Conservation (phyloP, 2,888 invertebrate genomes). For the Sclerodermus sp. region DNA sequence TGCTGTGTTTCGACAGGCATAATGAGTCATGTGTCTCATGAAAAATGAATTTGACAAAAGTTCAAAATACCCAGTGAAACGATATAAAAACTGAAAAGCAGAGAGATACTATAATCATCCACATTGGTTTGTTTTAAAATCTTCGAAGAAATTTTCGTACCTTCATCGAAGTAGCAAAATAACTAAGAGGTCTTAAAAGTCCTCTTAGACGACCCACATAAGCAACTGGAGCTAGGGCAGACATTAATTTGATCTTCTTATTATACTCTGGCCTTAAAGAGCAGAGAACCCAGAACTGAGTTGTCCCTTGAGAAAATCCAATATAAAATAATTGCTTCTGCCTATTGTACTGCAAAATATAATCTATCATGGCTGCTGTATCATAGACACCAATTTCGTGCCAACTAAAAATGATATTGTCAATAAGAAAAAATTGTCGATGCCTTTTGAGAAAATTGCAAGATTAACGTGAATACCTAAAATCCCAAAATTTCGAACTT, state of each 20-base stretch:
- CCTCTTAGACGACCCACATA: constrained; percentile 63
- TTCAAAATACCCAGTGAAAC: constrained; percentile 52
- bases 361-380: constrained; percentile 78
- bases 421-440: neutral
- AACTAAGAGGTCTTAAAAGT: constrained; percentile 51
- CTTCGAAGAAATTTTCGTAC: constrained; percentile 8
- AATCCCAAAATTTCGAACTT: constrained; percentile 38
- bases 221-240: constrained; percentile 70
- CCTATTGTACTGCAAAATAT: constrained; percentile 63
- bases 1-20: constrained; percentile 62
- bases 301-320: constrained; percentile 79
- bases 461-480: constrained; percentile 27
- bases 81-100: constrained; percentile 1
- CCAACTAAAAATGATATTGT: constrained; percentile 68
- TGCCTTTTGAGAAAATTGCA: too few relatives aligned
- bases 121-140: neutral
- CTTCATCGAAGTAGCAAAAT: constrained; percentile 56
- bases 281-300: constrained; percentile 68
- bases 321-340: constrained; percentile 69
- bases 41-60: constrained; percentile 63
- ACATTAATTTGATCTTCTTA: constrained; percentile 67
- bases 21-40: constrained; percentile 52
- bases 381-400: constrained; percentile 80
- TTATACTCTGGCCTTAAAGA: constrained; percentile 68
- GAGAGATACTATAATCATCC: neutral